These are phyloP conservation scores for Periophthalmus modestus DNA, from an alignment of 2,113 vertebrate genomes.

Conservation along the genomic window DNA sequence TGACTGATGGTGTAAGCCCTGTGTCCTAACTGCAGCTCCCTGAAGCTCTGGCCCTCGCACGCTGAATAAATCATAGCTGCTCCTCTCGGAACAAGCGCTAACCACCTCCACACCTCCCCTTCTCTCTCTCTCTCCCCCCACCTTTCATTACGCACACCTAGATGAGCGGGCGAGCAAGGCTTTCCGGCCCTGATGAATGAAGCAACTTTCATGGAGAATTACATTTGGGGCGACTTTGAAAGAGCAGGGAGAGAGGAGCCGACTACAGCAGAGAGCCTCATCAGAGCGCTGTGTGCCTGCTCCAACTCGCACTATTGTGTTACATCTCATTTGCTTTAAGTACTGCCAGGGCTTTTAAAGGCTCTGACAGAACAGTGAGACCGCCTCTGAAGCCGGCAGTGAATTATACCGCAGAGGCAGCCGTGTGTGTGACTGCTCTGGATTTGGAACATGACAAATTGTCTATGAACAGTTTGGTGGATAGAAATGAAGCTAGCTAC, in stretches of 20 bases:
- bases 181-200: conserved; percentile 72
- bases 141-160: conserved; percentile 70
- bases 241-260: conserved; percentile 15
- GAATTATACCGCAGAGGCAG: conserved; percentile 34
- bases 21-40: conserved; percentile 59
- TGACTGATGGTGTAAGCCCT: conserved; percentile 2
- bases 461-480: not conserved
- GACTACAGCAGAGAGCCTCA: conserved; percentile 45
- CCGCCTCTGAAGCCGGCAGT: conserved; percentile 43
- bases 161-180: conserved; percentile 50
- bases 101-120: conserved; percentile 58
- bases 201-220: conserved; percentile 73
- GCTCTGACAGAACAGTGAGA: conserved; percentile 34
- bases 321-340: conserved; percentile 63
- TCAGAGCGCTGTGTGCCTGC: conserved; percentile 49
- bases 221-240: conserved; percentile 65
- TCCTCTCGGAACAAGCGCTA: conserved; percentile 56
- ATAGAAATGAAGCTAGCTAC: not conserved
- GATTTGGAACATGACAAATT: not conserved
- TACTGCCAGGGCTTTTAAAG: conserved; percentile 63
- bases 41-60: conserved; percentile 47
- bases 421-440: conserved; percentile 11
- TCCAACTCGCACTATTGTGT: conserved; percentile 62
- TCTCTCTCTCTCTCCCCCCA: conserved; percentile 62
- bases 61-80: conserved; percentile 66